Conservation (phyloP, 1,140 invertebrate species). For the Melitaea cinxia region DNA sequence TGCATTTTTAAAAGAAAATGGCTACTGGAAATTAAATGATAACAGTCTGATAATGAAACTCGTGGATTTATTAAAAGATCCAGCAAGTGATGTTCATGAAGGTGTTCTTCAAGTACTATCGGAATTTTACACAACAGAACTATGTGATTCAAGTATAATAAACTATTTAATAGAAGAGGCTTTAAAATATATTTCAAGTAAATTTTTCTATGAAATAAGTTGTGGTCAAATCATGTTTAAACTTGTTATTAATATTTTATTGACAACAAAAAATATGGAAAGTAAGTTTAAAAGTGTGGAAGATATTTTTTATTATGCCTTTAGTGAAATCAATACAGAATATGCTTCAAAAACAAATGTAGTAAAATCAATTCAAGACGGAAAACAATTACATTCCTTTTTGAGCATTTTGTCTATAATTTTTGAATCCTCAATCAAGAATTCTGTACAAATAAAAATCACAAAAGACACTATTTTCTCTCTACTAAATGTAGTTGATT, state of each 20-base stretch:
- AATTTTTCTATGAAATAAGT: constrained; percentile 69
- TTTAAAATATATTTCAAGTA: constrained; percentile 51
- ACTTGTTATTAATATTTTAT: constrained; percentile 53
- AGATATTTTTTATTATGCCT: constrained; percentile 61
- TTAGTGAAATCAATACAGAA: constrained; percentile 49
- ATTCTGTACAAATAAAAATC: constrained; percentile 47
- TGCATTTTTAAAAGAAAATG: constrained; percentile 41
- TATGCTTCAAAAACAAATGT: constrained; percentile 50
- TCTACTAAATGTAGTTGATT: constrained; percentile 57
- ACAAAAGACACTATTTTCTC: constrained; percentile 39
- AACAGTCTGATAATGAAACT: constrained; percentile 51
- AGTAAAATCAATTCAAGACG: constrained; percentile 63
- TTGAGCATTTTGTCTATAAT: constrained; percentile 56
- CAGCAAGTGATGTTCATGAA: constrained; percentile 65
- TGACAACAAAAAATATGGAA: constrained; percentile 38
- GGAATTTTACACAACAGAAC: constrained; percentile 48
- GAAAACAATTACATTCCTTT: constrained; percentile 69
- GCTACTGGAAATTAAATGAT: constrained; percentile 44
- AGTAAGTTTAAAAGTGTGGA: constrained; percentile 50
- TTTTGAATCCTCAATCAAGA: constrained; percentile 50
- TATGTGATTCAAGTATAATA: constrained; percentile 36
- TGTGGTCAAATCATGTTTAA: constrained; percentile 67
- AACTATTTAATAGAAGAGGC: constrained; percentile 53
- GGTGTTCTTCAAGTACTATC: constrained; percentile 51
- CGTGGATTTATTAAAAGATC: constrained; percentile 56